Percentiles rank a stretch among this genome's conserved stretches.
Conservation (phyloP, 2,888 invertebrate genomes). For the Lasioglossum marginatum region DNA sequence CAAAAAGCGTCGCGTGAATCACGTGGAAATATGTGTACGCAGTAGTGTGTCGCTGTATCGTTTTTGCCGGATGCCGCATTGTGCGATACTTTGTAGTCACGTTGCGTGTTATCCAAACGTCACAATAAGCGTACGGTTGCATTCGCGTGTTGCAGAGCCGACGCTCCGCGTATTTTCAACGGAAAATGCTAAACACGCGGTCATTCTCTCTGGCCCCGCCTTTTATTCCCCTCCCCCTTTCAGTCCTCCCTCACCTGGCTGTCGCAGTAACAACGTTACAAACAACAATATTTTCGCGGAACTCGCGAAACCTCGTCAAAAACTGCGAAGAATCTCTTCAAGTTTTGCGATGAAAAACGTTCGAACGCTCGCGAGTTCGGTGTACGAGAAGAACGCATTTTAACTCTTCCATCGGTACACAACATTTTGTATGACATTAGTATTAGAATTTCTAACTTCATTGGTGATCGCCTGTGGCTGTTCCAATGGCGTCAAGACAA, state of each 20-base stretch:
- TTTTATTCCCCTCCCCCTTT: background rate
- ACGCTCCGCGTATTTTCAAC: conserved; percentile 4
- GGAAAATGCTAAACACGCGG: conserved; percentile 2
- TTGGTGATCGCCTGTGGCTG: background rate
- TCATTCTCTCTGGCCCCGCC: background rate
- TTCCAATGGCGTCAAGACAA: conserved; percentile 9
- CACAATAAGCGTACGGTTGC: conserved; percentile 42
- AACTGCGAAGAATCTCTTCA: background rate
- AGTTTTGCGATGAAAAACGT: background rate
- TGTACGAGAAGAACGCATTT: background rate
- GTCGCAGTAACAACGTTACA: background rate
- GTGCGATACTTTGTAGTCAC: conserved; percentile 51
- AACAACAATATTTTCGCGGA: background rate
- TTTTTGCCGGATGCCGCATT: conserved; percentile 53
- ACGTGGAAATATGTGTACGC: conserved; percentile 53
- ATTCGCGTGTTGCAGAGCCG: conserved; percentile 7
- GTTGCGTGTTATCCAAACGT: conserved; percentile 55
- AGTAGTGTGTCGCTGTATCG: conserved; percentile 47
- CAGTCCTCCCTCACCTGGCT: background rate
- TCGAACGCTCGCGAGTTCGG: background rate
- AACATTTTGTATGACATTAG: background rate
- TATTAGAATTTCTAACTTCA: no score
- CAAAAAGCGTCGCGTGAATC: conserved; percentile 48
- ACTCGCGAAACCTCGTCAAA: background rate
- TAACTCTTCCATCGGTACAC: background rate